These are phyloP conservation scores for Uria aalge DNA, from an alignment of 2,113 vertebrate species.

Conservation along the genomic window DNA sequence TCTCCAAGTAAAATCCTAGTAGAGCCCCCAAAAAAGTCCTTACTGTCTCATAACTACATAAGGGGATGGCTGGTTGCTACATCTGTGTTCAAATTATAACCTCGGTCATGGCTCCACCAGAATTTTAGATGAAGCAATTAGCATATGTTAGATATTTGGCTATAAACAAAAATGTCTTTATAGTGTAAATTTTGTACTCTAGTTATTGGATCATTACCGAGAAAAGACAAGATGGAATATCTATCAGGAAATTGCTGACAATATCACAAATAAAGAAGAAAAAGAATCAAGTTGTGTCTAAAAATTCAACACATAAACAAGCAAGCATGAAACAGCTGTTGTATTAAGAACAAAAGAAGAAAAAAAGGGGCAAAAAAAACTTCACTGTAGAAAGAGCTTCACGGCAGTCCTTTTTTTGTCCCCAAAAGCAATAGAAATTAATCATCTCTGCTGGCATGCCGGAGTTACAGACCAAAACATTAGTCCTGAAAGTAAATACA, in stretches of 20 bases:
- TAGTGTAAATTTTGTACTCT: not conserved
- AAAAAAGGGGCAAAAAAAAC: not conserved
- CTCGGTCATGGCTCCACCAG: not conserved
- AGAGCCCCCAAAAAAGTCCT: not conserved
- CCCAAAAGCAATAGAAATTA: not conserved
- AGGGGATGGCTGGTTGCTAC: not conserved
- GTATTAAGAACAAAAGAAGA: not conserved
- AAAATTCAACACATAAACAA: not conserved
- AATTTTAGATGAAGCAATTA: not conserved
- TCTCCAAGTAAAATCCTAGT: not conserved
- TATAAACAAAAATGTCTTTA: not conserved
- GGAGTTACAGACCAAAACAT: not conserved
- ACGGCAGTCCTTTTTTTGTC: not conserved
- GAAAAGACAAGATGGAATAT: not conserved
- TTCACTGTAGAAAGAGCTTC: not conserved
- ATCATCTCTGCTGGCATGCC: not conserved
- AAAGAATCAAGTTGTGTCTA: not conserved
- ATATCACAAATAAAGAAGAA: not conserved
- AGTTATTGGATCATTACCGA: not conserved
- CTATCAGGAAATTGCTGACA: not conserved
- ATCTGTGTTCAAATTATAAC: not conserved
- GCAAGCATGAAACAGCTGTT: not conserved
- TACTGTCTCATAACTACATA: not conserved
- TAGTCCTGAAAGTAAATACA: constrained; percentile 1
- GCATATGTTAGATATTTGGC: not conserved